Evolutionary conservation across 1,140 invertebrate genomes (phyloP), one percentile per base, ranked within the genome.

Genomic region (Coelopa frigida): DNA sequence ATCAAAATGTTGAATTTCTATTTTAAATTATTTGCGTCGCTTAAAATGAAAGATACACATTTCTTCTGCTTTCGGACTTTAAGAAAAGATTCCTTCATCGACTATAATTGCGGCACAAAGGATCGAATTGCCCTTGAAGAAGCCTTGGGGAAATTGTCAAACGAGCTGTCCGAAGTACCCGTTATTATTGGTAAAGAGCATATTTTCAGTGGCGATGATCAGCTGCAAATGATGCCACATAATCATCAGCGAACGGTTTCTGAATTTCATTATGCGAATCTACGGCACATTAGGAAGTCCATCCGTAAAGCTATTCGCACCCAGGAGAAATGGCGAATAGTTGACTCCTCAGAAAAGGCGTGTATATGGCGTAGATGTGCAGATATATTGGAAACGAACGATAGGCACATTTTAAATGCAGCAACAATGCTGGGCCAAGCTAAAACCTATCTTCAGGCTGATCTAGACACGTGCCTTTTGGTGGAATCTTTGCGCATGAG

Each of bases 401-500:
- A 95, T 63, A 74, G 93, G 41, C 82, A 87, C 61, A 75, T 83
- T 17, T 70, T 99, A 15, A 89, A 95, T 66, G 92, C 94, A 3
- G 78, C 92, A 1, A 98, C 95, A 1, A 98, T 99, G 90, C 71
- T 98, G 7, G 94, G 94, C 1, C 94, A 97, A 70, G 84, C 82
- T 6, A 99, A 99, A 70, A 95, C 89, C 17, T 80, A 84, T 1
- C 80, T 93, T 14, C 94, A 99, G 72, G 95, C 94, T 5, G 94
- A 97, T 72, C 95, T 98, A 41, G 96, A 99, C 72, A 87, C 94
- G 15, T 85, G 84, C 23, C 94, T 98, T 71, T 75, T 98, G 10
- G 84, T 94, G 46, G 94, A 96, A 68, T 98, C 98, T 70, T 84
- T 97, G 50, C 74, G 85, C 33, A 89, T 96, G 56, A 94, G 98